Evolutionary conservation across 2,113 vertebrate species (phyloP), one percentile per base, ranked within the genome.

Genomic region (Ranitomeya imitator): DNA sequence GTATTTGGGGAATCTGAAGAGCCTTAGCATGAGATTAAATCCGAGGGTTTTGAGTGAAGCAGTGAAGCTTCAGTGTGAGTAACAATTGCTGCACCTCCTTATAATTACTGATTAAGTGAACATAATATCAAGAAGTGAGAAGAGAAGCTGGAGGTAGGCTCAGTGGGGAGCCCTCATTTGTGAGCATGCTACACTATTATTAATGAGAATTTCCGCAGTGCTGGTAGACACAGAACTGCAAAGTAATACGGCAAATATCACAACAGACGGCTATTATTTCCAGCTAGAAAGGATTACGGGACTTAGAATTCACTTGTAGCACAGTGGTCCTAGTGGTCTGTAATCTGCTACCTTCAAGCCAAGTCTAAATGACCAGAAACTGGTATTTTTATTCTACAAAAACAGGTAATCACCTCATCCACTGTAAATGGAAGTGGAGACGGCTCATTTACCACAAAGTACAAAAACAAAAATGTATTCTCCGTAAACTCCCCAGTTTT

Each of bases 51-150:
- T 14, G 59, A 76, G 71, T 77, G 59, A 86, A 86, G 63, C 26
- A 86, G 7, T 65, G 59, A 45, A 79, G 59, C 60, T 55, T 63
- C 60, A 19, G 37, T 83, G 78, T 6, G 69, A 63, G 74, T 86
- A 65, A 52, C 77, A 80, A 80, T 78, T 69, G 61, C 78, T 80
- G 86, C 77, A 69, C 77, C 74, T 80, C 61, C 76, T 67, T 80
- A 67, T 87, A 80, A 87, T 80, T 87, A 80, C 37, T 80, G 77
- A 80, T 87, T 79, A 87, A 87, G 61, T 87, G 59, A 71, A 71
- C 23, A 78, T 79, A 87, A 80, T 87, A 87, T 81, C 77, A 54
- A 31, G 51, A 79, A 55, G 86, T 80, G 86, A 79, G 78, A 87
- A 80, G 76, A 79, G 61, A 86, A 86, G 77, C 77, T 87, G 77